A percentile compares a stretch with the other conserved stretches of the same genome.
These are phyloP conservation scores for Allygus modestus DNA, from an alignment of 2,888 invertebrate species.

Conservation along the genomic window DNA sequence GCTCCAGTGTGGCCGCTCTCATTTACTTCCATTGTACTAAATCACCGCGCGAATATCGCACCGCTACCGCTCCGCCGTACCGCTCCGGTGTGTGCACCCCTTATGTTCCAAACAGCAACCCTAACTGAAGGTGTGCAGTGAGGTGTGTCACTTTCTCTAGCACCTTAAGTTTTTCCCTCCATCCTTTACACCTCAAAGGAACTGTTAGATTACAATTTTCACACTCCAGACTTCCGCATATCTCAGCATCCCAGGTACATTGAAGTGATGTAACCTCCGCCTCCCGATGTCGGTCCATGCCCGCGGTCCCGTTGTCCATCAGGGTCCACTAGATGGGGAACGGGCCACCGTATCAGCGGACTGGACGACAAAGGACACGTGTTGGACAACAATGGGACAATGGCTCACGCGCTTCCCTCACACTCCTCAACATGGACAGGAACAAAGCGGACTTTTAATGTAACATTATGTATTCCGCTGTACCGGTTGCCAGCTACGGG, in stretches of 20 bases:
- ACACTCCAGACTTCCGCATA: constrained; percentile 6
- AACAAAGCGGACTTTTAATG: constrained; percentile 45
- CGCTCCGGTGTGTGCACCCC: too few relatives aligned
- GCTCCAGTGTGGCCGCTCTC: too few relatives aligned
- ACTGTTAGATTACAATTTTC: neutral
- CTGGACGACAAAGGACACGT: constrained; percentile 48
- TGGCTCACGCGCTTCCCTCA: constrained; percentile 10
- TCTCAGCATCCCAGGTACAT: neutral
- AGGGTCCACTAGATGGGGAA: constrained; percentile 9
- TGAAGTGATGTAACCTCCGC: neutral
- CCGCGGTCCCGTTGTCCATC: constrained; percentile 42
- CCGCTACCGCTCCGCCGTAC: too few relatives aligned
- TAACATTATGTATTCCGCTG: constrained; percentile 42
- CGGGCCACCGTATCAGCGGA: neutral
- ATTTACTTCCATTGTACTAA: too few relatives aligned
- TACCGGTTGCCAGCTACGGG: constrained; percentile 14
- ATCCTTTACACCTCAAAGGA: neutral
- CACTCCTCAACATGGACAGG: constrained; percentile 12
- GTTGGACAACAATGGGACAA: constrained; percentile 32
- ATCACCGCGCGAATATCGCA: too few relatives aligned
- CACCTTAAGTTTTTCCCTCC: neutral
- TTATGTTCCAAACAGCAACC: too few relatives aligned
- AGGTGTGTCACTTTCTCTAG: too few relatives aligned
- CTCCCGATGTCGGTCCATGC: neutral
- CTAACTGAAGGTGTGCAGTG: too few relatives aligned